Percentiles rank a stretch among this genome's conserved stretches.
phyloP scores from a whole-genome alignment of 2,113 vertebrate genomes.

The Ammospiza nelsoni region DNA sequence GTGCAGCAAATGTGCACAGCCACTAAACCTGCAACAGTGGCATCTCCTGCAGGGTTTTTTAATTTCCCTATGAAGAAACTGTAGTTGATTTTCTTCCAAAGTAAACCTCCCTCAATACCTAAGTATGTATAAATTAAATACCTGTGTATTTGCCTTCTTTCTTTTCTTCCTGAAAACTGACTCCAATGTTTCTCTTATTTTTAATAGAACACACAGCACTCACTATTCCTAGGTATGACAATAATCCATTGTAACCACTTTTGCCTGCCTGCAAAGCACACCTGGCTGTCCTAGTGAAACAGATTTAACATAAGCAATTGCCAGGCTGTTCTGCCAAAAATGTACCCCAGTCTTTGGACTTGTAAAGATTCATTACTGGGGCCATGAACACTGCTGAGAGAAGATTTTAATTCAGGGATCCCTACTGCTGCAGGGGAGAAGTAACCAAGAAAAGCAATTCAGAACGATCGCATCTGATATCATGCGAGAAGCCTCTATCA shows the following conservation, averaged over 20 bases:
- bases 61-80: not conserved
- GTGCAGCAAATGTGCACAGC: not conserved
- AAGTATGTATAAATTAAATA: not conserved
- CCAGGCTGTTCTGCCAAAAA: not conserved
- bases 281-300: not conserved
- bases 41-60: not conserved
- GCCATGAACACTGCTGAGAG: not conserved
- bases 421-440: not conserved
- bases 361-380: not conserved
- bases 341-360: not conserved
- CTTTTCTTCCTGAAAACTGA: not conserved
- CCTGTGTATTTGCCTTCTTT: not conserved
- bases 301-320: not conserved
- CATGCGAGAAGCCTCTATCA: not conserved
- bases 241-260: not conserved
- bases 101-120: not conserved
- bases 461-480: not conserved
- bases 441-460: not conserved
- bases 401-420: not conserved
- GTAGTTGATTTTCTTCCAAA: not conserved
- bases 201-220: not conserved
- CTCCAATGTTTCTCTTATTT: not conserved
- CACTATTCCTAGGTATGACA: not conserved
- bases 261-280: constrained; percentile 10
- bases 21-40: not conserved